Conservation (phyloP, 2,113 vertebrate genomes). For the Carassius gibelio region DNA sequence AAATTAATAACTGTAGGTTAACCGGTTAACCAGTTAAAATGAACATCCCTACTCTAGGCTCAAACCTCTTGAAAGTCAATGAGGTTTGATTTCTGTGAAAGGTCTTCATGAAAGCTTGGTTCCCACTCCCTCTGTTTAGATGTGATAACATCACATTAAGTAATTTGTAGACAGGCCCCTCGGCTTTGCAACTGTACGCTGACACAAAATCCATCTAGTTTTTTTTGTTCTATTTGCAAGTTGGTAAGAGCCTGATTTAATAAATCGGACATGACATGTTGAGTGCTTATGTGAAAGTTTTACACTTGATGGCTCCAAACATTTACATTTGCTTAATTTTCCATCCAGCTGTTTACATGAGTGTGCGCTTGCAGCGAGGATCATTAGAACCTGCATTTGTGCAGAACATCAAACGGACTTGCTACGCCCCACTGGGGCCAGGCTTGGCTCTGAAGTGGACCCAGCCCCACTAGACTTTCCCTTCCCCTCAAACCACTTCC, state of each 20-base stretch:
- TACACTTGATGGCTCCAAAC: constrained; percentile 55
- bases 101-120: constrained; percentile 7
- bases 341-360: constrained; percentile 56
- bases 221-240: constrained; percentile 53
- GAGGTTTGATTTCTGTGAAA: constrained; percentile 16
- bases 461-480: constrained; percentile 52
- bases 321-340: constrained; percentile 51
- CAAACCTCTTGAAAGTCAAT: constrained; percentile 29
- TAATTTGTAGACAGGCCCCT: constrained; percentile 28
- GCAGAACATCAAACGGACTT: constrained; percentile 59
- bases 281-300: constrained; percentile 60
- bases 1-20: too few relatives aligned
- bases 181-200: neutral
- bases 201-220: constrained; percentile 25
- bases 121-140: neutral
- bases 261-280: constrained; percentile 65
- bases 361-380: constrained; percentile 42
- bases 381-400: constrained; percentile 60
- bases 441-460: constrained; percentile 55
- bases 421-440: constrained; percentile 50
- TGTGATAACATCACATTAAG: constrained; percentile 3
- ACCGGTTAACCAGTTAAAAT: too few relatives aligned
- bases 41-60: neutral
- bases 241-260: constrained; percentile 57
- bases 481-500: constrained; percentile 57